Evolutionary conservation across 2,113 vertebrate species (phyloP).

Genomic region (Thomomys bottae): DNA sequence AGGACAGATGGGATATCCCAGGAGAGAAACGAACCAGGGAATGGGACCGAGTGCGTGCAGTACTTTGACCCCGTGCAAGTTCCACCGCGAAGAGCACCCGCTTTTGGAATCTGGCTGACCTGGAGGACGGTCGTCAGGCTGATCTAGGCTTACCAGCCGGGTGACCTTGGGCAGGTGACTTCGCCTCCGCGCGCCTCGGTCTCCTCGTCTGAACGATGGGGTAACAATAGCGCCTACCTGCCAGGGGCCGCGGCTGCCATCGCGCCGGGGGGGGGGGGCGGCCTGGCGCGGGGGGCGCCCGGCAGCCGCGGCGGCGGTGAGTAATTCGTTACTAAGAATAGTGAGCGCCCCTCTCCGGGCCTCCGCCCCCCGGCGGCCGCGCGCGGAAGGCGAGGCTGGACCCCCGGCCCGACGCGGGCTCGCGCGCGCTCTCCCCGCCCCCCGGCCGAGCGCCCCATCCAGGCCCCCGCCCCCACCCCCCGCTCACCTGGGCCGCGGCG

Average conservation of each 20-base stretch:
- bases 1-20: neutral
- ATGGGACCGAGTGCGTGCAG: neutral
- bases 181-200: constrained; percentile 70
- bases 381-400: constrained; percentile 30
- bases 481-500: constrained; percentile 87
- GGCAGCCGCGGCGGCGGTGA: constrained; percentile 73
- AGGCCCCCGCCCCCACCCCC: constrained; percentile 58
- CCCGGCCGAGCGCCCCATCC: constrained; percentile 40
- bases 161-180: constrained; percentile 79
- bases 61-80: neutral
- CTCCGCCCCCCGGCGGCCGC: constrained; percentile 23
- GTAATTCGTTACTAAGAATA: constrained; percentile 80
- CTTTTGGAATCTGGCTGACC: constrained; percentile 47
- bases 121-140: neutral
- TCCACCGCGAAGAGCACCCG: constrained; percentile 43
- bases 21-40: constrained; percentile 38
- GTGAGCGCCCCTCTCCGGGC: constrained; percentile 74
- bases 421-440: constrained; percentile 10
- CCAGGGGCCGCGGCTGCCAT: constrained; percentile 56
- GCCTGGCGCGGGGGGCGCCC: constrained; percentile 66
- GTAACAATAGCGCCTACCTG: constrained; percentile 67
- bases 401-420: constrained; percentile 7
- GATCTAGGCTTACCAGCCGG: constrained; percentile 61
- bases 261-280: constrained; percentile 62
- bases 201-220: constrained; percentile 74